Conservation (phyloP, 2,797 vertebrate genomes). For the Pseudochirops corinnae region DNA sequence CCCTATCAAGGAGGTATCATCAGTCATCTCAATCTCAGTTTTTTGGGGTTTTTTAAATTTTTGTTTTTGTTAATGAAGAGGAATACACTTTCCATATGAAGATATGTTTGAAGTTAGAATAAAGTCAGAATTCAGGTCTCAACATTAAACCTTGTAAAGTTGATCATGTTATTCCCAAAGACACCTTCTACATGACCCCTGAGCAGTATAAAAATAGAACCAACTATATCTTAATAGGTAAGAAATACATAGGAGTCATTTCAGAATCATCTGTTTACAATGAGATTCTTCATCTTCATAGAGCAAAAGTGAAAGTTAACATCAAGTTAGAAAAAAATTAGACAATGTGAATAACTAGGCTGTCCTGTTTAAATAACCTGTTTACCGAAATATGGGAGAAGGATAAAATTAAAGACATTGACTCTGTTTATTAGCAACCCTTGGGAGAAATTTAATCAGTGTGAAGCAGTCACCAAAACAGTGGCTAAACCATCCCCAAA, state of each 20-base stretch:
- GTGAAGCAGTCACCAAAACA: neutral
- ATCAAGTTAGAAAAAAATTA: neutral
- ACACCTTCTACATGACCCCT: neutral
- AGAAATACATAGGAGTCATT: neutral
- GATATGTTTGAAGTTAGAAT: neutral
- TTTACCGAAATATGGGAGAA: neutral
- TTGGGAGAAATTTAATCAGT: neutral
- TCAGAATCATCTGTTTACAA: neutral
- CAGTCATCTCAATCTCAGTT: neutral
- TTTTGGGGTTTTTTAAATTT: too few relatives aligned
- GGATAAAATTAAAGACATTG: neutral
- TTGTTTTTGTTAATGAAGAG: neutral
- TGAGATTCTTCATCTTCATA: neutral
- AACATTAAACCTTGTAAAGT: neutral
- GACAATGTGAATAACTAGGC: neutral
- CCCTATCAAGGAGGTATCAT: neutral
- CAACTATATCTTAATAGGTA: neutral
- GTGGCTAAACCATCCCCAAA: neutral
- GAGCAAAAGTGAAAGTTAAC: neutral
- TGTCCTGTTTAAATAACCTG: neutral
- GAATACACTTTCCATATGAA: neutral
- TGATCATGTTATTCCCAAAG: neutral
- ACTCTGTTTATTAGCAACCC: neutral
- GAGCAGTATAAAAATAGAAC: neutral
- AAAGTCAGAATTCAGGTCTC: neutral